These are phyloP conservation scores for Polypterus bichir DNA, from an alignment of 2,113 vertebrate genomes.

Conservation along the genomic window DNA sequence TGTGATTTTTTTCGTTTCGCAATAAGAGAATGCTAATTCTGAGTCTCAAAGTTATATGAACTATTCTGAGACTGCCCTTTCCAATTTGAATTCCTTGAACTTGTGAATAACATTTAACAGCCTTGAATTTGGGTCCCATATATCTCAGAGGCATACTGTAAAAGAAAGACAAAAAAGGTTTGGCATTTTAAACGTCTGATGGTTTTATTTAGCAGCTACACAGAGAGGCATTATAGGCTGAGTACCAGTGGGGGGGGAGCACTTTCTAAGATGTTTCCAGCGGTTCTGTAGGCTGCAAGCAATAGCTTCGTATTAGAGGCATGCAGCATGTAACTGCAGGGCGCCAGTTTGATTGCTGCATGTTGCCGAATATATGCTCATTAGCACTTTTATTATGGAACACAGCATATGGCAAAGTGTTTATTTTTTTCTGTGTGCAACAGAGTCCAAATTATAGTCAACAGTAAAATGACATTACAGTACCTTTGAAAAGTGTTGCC, in stretches of 20 bases:
- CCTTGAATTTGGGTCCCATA: neutral
- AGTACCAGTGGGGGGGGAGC: conserved; percentile 25
- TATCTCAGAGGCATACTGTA: conserved; percentile 2
- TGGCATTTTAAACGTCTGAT: conserved; percentile 2
- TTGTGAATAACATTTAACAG: conserved; percentile 2
- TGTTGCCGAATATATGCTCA: conserved; percentile 32
- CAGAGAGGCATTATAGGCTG: conserved; percentile 20
- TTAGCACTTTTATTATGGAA: conserved; percentile 35
- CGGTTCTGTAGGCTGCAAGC: conserved; percentile 23
- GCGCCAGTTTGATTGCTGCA: conserved; percentile 39
- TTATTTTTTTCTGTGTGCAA: conserved; percentile 31
- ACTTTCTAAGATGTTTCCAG: conserved; percentile 29
- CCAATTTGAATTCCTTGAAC: neutral
- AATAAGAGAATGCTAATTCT: no score
- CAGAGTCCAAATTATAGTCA: conserved; percentile 29
- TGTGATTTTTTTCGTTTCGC: no score
- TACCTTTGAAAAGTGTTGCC: conserved; percentile 26
- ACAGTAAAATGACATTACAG: conserved; percentile 24
- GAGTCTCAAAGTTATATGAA: neutral
- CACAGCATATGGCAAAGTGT: conserved; percentile 36
- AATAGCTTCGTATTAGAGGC: conserved; percentile 34
- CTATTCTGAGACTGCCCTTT: neutral
- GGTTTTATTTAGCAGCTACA: neutral
- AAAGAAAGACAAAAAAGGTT: neutral
- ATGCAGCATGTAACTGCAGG: conserved; percentile 26